Percentiles rank a stretch among this genome's conserved stretches.
phyloP scores from a whole-genome alignment of 2,888 invertebrate species.

The Chymomyza procnemis region DNA sequence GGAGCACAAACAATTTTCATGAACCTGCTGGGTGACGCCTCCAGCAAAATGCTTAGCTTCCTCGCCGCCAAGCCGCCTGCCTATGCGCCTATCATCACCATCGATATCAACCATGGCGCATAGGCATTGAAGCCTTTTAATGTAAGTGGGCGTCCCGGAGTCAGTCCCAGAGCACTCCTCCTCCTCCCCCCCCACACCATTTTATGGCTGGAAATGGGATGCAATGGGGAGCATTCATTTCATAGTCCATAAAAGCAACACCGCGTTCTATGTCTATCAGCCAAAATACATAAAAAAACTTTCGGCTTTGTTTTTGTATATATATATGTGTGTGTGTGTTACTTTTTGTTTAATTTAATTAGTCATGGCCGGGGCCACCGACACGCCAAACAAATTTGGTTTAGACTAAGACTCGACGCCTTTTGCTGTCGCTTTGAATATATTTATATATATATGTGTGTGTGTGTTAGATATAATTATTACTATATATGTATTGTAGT shows the following conservation, averaged over 20 bases:
- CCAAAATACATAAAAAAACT: background rate
- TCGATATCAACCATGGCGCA: background rate
- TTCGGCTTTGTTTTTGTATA: slow-evolving; percentile 2
- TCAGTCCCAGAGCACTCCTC: background rate
- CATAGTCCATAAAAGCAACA: slow-evolving; percentile 64
- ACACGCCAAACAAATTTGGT: slow-evolving; percentile 9
- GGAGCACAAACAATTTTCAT: slow-evolving; percentile 49
- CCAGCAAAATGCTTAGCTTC: background rate
- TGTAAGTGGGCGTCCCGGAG: background rate
- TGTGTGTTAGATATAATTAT: slow-evolving; percentile 33
- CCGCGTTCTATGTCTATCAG: background rate
- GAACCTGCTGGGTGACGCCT: slow-evolving; percentile 31
- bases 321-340: slow-evolving; percentile 33
- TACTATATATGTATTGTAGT: background rate
- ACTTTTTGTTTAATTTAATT: slow-evolving; percentile 68
- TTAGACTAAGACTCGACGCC: background rate
- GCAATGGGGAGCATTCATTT: slow-evolving; percentile 30
- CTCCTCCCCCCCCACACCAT: too few species aligned
- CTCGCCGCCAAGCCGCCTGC: background rate
- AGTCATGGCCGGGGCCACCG: slow-evolving; percentile 25
- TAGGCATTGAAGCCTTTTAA: slow-evolving; percentile 5
- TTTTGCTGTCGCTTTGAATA: background rate
- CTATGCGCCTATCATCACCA: background rate
- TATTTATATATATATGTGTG: background rate
- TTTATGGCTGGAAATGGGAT: background rate